Evolutionary conservation across 2,888 invertebrate species (phyloP).

Genomic region (Ophion slaviceki): DNA sequence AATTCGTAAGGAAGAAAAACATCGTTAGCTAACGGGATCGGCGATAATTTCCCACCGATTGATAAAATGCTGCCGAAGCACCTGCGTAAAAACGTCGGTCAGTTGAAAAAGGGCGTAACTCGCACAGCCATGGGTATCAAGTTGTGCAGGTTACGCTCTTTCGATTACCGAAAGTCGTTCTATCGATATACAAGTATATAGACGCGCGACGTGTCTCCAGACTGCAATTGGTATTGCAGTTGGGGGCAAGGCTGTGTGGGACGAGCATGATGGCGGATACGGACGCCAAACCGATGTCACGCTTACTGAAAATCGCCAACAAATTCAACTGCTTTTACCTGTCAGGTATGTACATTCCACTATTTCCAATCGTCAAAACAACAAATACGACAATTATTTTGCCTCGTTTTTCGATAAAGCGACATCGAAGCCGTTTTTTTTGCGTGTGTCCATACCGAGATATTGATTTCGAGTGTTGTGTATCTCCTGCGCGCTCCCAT

Average conservation of each 20-base stretch:
- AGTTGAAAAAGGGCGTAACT: conserved; percentile 3
- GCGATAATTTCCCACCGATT: not conserved
- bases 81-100: not conserved
- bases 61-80: not conserved
- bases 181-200: conserved; percentile 26
- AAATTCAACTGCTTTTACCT: conserved; percentile 96
- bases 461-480: conserved; percentile 79
- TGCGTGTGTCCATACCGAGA: conserved; percentile 70
- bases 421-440: conserved; percentile 52
- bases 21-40: not conserved
- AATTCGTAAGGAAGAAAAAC: not conserved
- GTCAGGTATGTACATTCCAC: conserved; percentile 87
- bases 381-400: conserved; percentile 6
- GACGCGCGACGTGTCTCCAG: conserved; percentile 32
- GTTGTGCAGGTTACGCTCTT: conserved; percentile 12
- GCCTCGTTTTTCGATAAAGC: conserved; percentile 7
- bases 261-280: conserved; percentile 82
- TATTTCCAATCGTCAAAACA: conserved; percentile 9
- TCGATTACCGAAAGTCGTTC: not conserved
- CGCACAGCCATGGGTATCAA: not conserved
- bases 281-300: conserved; percentile 86
- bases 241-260: conserved; percentile 56
- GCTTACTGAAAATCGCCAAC: conserved; percentile 91
- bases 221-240: conserved; percentile 51
- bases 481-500: conserved; percentile 68